Evolutionary conservation across 1,140 invertebrate genomes (phyloP), one percentile per base, ranked within the genome.

Genomic region (Vanessa tameamea): DNA sequence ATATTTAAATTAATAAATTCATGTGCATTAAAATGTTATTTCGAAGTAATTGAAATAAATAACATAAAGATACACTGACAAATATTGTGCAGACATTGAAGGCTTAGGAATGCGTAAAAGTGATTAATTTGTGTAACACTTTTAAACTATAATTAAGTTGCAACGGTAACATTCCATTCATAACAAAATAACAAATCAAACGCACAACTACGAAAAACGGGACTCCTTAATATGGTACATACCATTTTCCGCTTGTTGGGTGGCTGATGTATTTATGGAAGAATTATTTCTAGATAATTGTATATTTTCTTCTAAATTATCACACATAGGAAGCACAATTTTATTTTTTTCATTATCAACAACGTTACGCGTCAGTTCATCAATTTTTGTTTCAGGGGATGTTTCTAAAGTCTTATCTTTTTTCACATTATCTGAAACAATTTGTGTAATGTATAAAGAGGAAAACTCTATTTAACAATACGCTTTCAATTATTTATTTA

Each of bases 301-400:
- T 81, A 79, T 51, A 77, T 79, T 79, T 64, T 79, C 63, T 43
- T 72, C 75, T 77, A 82, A 77, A 76, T 72, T 82, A 77, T 81
- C 79, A 78, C 78, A 77, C 47, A 65, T 73, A 43, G 79, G 79
- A 79, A 79, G 77, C 75, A 77, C 76, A 65, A 64, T 72, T 76
- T 76, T 47, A 48, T 50, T 64, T 73, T 61, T 12, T 15, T 61
- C 26, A 61, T 61, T 37, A 26, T 61, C 31, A 61, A n/a, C 66
- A 50, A 14, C 59, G 57, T 69, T 57, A 59, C 15, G 55, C 37
- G 31, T 16, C 13, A 43, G 20, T 64, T 71, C 47, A 11, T 53
- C 69, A 0, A 16, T 64, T 51, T 71, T 57, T 64, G 47, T 63
- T 23, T 66, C 50, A 12, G 61, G 15, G 13, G 12, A 3, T 47